phyloP scores from a whole-genome alignment of 2,113 vertebrate genomes.

The Cyanocitta stelleri region DNA sequence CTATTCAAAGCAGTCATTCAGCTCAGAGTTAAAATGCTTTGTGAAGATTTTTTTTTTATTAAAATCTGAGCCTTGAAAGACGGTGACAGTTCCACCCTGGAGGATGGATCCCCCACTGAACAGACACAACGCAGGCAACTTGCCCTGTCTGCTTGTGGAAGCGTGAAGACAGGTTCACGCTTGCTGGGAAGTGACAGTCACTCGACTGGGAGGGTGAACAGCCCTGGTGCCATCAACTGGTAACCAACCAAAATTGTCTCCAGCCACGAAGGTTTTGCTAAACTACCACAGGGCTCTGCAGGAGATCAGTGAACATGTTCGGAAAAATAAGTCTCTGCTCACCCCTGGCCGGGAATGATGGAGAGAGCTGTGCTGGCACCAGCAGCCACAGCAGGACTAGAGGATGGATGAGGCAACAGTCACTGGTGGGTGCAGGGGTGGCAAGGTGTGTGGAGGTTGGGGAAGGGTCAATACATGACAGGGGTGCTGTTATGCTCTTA shows the following conservation, averaged over 20 bases:
- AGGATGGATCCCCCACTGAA: background rate
- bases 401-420: background rate
- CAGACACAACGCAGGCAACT: background rate
- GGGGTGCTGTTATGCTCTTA: too few species aligned
- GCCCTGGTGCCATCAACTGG: background rate
- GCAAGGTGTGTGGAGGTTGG: background rate
- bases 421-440: background rate
- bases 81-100: fast-evolving
- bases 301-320: background rate
- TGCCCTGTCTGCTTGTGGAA: background rate
- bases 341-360: fast-evolving
- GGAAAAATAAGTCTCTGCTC: background rate
- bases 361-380: fast-evolving
- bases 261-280: background rate
- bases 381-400: fast-evolving
- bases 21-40: background rate
- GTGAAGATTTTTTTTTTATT: background rate
- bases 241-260: background rate
- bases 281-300: background rate
- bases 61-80: background rate
- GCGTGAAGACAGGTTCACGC: background rate
- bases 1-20: background rate
- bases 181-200: background rate
- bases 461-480: background rate
- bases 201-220: too few species aligned